phyloP scores from a whole-genome alignment of 2,113 vertebrate genomes.

The Oplegnathus fasciatus region DNA sequence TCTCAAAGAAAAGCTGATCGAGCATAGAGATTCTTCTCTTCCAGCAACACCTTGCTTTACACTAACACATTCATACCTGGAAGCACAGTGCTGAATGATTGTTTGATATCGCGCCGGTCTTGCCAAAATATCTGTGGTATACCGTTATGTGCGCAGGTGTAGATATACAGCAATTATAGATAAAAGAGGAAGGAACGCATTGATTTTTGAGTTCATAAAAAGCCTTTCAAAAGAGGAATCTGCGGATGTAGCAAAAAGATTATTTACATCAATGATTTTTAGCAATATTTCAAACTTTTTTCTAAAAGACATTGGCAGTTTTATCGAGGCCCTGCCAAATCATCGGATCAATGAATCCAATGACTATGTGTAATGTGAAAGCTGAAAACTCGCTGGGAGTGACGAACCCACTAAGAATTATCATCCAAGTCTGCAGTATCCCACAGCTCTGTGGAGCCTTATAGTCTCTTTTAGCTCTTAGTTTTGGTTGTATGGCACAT shows the following conservation, averaged over 20 bases:
- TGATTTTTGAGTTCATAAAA: constrained; percentile 17
- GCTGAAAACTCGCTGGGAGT: neutral
- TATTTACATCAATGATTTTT: neutral
- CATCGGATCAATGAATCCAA: neutral
- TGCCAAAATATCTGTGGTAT: constrained; percentile 32
- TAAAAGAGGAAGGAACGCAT: neutral
- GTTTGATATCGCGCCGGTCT: constrained; percentile 13
- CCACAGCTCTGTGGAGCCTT: neutral
- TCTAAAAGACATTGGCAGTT: neutral
- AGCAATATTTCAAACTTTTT: neutral
- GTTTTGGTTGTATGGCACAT: no score
- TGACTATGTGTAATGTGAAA: neutral
- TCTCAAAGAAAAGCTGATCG: constrained; percentile 4
- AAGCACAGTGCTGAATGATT: neutral
- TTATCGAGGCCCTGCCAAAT: neutral
- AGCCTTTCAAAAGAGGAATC: neutral
- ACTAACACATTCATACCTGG: constrained; percentile 18
- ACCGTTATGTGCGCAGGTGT: constrained; percentile 18
- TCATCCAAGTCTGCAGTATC: neutral
- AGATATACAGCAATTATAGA: constrained; percentile 12
- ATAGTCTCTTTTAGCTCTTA: no score
- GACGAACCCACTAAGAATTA: neutral
- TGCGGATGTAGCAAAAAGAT: neutral
- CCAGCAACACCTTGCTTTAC: constrained; percentile 25
- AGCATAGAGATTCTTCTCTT: neutral